phyloP scores from a whole-genome alignment of 2,113 vertebrate species.

The Thamnophis sirtalis region DNA sequence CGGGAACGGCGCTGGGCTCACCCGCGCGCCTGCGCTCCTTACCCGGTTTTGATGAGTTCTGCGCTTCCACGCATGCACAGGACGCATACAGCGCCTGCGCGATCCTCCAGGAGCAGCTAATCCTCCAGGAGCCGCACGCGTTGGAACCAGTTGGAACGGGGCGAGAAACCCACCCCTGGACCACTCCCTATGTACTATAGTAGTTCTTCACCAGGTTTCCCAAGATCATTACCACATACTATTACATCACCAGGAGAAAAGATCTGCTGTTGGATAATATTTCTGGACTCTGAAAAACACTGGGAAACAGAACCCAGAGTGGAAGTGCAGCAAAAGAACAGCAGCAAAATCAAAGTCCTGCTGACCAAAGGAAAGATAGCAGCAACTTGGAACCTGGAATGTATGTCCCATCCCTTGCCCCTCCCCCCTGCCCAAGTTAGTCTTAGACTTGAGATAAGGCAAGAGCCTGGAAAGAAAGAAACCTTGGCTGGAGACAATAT shows the following conservation, averaged over 20 bases:
- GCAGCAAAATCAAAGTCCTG: background rate
- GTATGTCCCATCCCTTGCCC: background rate
- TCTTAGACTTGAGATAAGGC: background rate
- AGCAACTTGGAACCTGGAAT: background rate
- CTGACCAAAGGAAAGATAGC: background rate
- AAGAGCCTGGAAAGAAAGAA: background rate
- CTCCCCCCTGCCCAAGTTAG: background rate
- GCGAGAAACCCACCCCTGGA: too few relatives aligned
- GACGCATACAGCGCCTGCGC: too few relatives aligned
- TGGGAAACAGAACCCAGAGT: background rate
- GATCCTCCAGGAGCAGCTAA: too few relatives aligned
- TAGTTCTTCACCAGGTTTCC: background rate
- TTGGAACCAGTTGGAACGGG: too few relatives aligned
- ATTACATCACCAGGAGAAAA: background rate
- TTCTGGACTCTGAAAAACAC: background rate
- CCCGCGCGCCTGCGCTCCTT: too few relatives aligned
- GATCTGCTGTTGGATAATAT: background rate
- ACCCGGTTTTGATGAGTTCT: too few relatives aligned
- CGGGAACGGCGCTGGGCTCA: too few relatives aligned
- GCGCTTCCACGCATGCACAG: too few relatives aligned
- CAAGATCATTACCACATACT: background rate
- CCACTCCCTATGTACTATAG: background rate
- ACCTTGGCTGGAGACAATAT: background rate
- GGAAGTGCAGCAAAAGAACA: background rate
- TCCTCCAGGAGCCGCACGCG: too few relatives aligned